Conservation (phyloP, 2,888 invertebrate species). For the Sesamia inferens region DNA sequence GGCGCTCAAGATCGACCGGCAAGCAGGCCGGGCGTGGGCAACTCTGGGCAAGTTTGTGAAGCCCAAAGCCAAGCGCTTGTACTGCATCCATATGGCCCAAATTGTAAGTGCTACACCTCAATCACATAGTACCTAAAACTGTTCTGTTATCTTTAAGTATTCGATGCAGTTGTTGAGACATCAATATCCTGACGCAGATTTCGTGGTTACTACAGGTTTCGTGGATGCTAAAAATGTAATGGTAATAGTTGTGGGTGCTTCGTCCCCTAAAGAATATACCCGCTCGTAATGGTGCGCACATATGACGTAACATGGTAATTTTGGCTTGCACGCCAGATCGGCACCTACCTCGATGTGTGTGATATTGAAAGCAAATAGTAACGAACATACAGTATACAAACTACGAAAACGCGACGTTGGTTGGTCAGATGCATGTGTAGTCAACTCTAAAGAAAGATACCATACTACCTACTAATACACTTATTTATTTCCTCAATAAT, state of each 20-base stretch:
- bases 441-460: no score
- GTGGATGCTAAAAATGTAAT: background rate
- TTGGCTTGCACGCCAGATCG: no score
- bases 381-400: no score
- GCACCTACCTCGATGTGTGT: no score
- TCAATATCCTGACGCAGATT: background rate
- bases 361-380: no score
- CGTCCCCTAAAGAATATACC: background rate
- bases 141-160: background rate
- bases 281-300: background rate
- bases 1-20: constrained; percentile 80
- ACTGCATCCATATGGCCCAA: constrained; percentile 79
- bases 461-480: no score
- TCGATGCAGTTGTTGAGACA: background rate
- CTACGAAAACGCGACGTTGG: no score
- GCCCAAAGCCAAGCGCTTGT: constrained; percentile 75
- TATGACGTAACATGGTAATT: background rate
- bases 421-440: no score
- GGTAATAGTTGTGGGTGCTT: background rate
- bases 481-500: no score
- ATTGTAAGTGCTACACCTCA: constrained; percentile 64
- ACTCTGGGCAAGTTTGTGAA: constrained; percentile 73
- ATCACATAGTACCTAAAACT: background rate
- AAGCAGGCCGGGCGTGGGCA: constrained; percentile 80
- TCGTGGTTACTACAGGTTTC: no score